These are phyloP conservation scores for Acanthococcus lagerstroemiae DNA, from an alignment of 2,888 invertebrate species.

Conservation along the genomic window DNA sequence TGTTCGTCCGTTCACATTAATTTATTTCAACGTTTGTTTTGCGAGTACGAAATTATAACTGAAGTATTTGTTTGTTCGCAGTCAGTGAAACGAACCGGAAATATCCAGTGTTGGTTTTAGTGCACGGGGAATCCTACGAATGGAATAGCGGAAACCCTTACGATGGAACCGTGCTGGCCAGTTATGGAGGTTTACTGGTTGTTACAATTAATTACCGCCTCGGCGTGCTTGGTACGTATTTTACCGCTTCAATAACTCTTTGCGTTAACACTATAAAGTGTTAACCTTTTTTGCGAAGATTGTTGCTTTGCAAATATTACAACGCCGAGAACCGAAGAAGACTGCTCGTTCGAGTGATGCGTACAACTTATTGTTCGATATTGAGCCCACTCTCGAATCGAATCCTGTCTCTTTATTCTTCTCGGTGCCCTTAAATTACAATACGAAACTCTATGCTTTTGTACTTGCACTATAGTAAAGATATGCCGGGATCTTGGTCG, in stretches of 20 bases:
- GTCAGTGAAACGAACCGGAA: conserved; percentile 40
- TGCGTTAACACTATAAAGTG: neutral
- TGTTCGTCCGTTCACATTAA: too few species aligned
- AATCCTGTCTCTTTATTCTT: too few species aligned
- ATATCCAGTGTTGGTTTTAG: conserved; percentile 86
- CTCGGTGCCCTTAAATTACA: too few species aligned
- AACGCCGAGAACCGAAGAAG: too few species aligned
- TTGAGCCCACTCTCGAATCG: too few species aligned
- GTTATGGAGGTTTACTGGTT: conserved; percentile 80
- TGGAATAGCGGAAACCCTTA: conserved; percentile 98
- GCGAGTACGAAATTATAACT: too few species aligned
- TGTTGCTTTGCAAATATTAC: neutral
- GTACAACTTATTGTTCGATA: too few species aligned
- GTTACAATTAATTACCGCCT: conserved; percentile 49
- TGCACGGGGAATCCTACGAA: conserved; percentile 91
- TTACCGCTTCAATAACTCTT: neutral
- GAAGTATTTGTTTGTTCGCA: conserved; percentile 5
- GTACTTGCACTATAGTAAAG: too few species aligned
- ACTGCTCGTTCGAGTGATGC: too few species aligned
- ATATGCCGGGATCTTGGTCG: too few species aligned
- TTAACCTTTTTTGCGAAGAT: neutral
- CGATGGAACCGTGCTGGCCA: conserved; percentile 90
- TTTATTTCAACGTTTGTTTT: too few species aligned
- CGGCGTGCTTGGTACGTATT: conserved; percentile 37
- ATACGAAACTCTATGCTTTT: too few species aligned